Evolutionary conservation across 2,113 vertebrate genomes (phyloP).

Genomic region (Coptodon rendalli): DNA sequence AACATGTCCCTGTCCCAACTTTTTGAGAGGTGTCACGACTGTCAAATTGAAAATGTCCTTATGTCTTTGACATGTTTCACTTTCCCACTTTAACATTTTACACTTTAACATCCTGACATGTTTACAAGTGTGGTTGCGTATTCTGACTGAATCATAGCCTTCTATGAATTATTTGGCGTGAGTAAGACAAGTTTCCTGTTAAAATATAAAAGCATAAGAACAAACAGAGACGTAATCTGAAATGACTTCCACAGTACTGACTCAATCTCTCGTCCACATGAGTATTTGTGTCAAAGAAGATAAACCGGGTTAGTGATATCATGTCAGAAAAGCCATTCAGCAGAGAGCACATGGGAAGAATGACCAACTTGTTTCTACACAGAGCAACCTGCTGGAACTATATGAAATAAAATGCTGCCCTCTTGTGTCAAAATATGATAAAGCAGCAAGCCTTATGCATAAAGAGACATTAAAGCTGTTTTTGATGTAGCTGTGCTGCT

Average conservation of each 20-base stretch:
- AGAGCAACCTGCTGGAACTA: background rate
- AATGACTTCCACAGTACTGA: conserved; percentile 11
- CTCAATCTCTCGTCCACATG: background rate
- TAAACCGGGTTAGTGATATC: background rate
- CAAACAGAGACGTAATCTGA: background rate
- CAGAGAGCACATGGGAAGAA: background rate
- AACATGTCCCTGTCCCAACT: too few relatives aligned
- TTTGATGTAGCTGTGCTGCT: background rate
- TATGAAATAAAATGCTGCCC: conserved; percentile 43
- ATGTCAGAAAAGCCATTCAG: background rate
- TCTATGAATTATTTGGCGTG: background rate
- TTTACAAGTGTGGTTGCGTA: background rate
- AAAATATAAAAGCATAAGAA: background rate
- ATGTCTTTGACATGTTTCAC: background rate
- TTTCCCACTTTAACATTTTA: background rate
- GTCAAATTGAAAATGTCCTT: background rate
- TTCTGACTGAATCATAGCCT: conserved; percentile 27
- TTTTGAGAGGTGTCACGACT: background rate
- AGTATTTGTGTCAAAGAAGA: background rate
- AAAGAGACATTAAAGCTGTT: background rate
- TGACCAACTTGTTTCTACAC: background rate
- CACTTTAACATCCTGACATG: background rate
- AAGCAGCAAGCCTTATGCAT: background rate
- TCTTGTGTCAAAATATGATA: conserved; percentile 26
- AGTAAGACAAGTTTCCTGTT: conserved; percentile 1